A percentile compares a stretch with the other conserved stretches of the same genome.
Conservation (phyloP, 2,888 invertebrate species). For the Sphaeridia pumilis region DNA sequence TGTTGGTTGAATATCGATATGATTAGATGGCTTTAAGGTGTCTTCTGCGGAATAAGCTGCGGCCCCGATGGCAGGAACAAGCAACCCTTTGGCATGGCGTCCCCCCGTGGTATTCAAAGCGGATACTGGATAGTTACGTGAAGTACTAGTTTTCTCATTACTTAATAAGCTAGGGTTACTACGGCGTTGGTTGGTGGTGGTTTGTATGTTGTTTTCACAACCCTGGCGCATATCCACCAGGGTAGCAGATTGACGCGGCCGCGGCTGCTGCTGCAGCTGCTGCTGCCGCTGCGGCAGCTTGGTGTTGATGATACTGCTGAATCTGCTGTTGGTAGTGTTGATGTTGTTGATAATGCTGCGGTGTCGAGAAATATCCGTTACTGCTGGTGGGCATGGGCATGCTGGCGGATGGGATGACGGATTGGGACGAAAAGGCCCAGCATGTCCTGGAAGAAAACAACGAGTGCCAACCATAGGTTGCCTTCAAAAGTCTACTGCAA, state of each 20-base stretch:
- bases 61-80: conserved; percentile 23
- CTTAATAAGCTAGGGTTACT: background rate
- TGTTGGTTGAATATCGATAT: conserved; percentile 19
- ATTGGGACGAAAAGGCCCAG: conserved; percentile 36
- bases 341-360: conserved; percentile 37
- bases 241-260: conserved; percentile 27
- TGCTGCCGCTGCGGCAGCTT: conserved; percentile 14
- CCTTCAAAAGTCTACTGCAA: conserved; percentile 23
- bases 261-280: conserved; percentile 27
- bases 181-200: too few species aligned
- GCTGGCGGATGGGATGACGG: conserved; percentile 36
- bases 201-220: background rate
- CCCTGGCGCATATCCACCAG: conserved; percentile 2
- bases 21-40: too few species aligned
- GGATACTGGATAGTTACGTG: background rate
- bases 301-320: conserved; percentile 11
- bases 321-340: conserved; percentile 38
- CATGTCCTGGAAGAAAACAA: conserved; percentile 34
- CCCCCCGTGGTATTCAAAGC: conserved; percentile 1
- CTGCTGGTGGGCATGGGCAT: conserved; percentile 35
- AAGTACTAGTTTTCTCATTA: too few species aligned
- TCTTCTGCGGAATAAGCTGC: too few species aligned
- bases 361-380: conserved; percentile 32
- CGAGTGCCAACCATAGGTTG: conserved; percentile 29
- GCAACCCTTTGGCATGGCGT: background rate